phyloP scores from a whole-genome alignment of 2,113 vertebrate species.

The Taurulus bubalis region DNA sequence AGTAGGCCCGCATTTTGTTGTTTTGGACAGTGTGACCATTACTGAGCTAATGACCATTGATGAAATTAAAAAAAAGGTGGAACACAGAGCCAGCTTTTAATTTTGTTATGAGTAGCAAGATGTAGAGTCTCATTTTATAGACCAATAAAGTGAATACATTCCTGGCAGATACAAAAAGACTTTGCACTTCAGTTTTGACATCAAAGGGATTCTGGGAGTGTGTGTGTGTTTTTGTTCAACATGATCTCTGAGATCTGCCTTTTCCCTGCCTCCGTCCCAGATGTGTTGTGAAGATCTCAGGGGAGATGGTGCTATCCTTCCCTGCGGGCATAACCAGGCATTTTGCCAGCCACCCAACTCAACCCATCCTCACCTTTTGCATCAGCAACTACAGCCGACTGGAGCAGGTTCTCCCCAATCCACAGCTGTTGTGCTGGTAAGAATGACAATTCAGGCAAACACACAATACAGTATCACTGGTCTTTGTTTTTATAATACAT shows the following conservation, averaged over 20 bases:
- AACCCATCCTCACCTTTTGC: constrained; percentile 92
- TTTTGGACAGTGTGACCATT: not conserved
- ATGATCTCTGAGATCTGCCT: constrained; percentile 8
- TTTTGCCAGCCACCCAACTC: constrained; percentile 93
- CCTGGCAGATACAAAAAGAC: not conserved
- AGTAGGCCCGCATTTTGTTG: constrained; percentile 82
- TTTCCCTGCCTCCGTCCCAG: constrained; percentile 73
- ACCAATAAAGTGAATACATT: not conserved
- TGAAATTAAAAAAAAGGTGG: not conserved
- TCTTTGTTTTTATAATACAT: not conserved
- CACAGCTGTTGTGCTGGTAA: constrained; percentile 98
- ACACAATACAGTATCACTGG: not conserved
- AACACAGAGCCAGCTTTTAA: not conserved
- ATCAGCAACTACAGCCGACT: constrained; percentile 93
- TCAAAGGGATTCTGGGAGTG: not conserved
- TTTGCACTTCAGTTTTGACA: not conserved
- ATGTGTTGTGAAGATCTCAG: constrained; percentile 96
- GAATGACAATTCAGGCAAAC: constrained; percentile 23
- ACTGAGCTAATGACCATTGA: not conserved
- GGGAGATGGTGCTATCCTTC: constrained; percentile 98
- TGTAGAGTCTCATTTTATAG: not conserved
- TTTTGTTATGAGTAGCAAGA: not conserved
- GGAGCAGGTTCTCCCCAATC: constrained; percentile 97
- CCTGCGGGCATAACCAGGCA: constrained; percentile 97
- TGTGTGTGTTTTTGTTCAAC: constrained; percentile 12